Base-by-base conservation (phyloP, 92 coral and sea anemone species). In the Phenganax marumi region DNA sequence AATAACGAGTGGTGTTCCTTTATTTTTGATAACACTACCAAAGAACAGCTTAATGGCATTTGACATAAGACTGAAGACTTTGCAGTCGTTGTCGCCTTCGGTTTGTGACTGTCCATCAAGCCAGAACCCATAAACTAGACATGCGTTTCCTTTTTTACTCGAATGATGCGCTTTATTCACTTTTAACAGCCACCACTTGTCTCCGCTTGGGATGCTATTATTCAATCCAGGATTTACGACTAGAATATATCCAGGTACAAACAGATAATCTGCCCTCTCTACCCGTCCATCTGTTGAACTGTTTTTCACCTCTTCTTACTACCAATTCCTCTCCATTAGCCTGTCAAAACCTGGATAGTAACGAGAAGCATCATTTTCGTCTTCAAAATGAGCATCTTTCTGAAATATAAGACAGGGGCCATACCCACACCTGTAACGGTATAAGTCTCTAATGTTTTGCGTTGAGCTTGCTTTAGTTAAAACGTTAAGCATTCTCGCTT, bases 71-170 rank as follows among this genome's bases (percentile, higher is more conserved):
- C 47, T 6, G 55, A 71, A 71, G 55, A 39, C 23, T 49, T 24
- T 54, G 14, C 86, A 82, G 79, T 81, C 76, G 64, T 68, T 24
- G 64, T 55, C 79, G n/a, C n/a, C 68, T 60, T 79, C 11, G 3
- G 52, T n/a, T n/a, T n/a, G n/a, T n/a, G n/a, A n/a, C n/a, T n/a
- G n/a, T n/a, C n/a, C 86, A 72, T 64, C 71, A 0, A 91, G 87
- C 97, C 97, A 89, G 80, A 91, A 87, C 49, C 90, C 91, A 84
- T 70, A 91, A 4, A 91, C 84, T 48, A 84, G 88, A 49, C 91
- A 89, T 0, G 86, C 96, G 68, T 71, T 13, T 17, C 76, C 63
- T 6, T 7, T 73, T 73, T 23, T 73, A 60, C 76, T 23, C 17
- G 75, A 52, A 10, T 68, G 75, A 19, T 76, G 87, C 13, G 74